Conservation (phyloP, 2,888 invertebrate genomes). For the Cheilosia scutellata region DNA sequence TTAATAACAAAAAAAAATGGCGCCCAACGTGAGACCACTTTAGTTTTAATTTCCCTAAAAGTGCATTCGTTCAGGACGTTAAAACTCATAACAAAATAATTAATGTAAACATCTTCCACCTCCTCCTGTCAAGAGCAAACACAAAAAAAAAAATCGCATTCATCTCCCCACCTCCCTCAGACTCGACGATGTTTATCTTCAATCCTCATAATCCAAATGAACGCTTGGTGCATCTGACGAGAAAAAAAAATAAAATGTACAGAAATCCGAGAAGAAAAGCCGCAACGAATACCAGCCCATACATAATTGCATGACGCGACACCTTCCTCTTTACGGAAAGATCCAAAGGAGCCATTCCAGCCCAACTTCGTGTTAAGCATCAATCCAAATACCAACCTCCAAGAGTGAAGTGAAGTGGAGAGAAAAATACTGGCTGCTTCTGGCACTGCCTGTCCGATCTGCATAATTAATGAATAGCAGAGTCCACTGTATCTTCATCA, state of each 20-base stretch:
- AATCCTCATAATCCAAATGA: conserved; percentile 29
- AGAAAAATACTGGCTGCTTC: conserved; percentile 40
- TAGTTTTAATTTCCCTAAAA: conserved; percentile 6
- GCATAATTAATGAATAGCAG: conserved; percentile 73
- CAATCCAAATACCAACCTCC: conserved; percentile 61
- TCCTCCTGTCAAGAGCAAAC: not conserved
- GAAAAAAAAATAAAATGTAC: not conserved
- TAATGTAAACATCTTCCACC: conserved; percentile 21
- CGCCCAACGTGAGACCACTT: conserved; percentile 1
- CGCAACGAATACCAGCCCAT: conserved; percentile 32
- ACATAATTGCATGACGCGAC: conserved; percentile 49
- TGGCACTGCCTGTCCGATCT: conserved; percentile 57
- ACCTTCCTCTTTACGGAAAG: conserved; percentile 45
- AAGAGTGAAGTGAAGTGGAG: conserved; percentile 31
- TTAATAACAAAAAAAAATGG: conserved; percentile 2
- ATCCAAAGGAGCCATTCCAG: conserved; percentile 37
- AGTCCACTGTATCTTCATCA: conserved; percentile 73
- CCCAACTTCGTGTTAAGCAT: conserved; percentile 47
- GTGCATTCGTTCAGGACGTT: not conserved
- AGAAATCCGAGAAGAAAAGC: conserved; percentile 10
- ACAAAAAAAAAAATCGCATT: not conserved
- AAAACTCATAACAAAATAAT: conserved; percentile 28
- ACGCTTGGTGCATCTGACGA: conserved; percentile 3
- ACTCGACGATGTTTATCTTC: conserved; percentile 22
- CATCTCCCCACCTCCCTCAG: not conserved